Evolutionary conservation across 1,140 invertebrate species (phyloP), one percentile per base, ranked within the genome.

Genomic region (Trichomalopsis sarcophagae): DNA sequence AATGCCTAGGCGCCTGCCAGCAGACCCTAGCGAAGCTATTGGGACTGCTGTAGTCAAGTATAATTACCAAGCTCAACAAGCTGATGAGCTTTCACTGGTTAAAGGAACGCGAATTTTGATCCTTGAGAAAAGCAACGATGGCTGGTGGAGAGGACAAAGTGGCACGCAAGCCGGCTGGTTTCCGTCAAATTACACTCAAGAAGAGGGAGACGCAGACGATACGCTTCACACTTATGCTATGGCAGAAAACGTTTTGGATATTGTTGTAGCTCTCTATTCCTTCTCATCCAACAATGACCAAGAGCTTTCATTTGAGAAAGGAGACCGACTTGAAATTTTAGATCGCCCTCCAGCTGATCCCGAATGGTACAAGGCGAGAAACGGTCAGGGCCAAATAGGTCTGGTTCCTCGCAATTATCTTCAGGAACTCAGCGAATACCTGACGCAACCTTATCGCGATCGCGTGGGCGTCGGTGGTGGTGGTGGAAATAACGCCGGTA

Each of bases 81-180:
- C 97, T 2, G 99, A 99, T 91, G 99, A 99, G 92, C 93, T 99
- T 10, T 97, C 98, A 2, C 94, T 99, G 71, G 96, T 97, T 66
- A 98, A 97, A 94, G 98, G 98, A 84, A 97, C 97, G 47, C 94
- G 97, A 88, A 98, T 99, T 84, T 94, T 98, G 83, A 99, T 99
- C 87, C 94, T 99, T 84, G 99, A 99, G 93, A 99, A 99, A 93
- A 99, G 98, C 88, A 99, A 98, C 87, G 99, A 99, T 95, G 99
- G 99, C 47, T 99, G 99, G 99, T 99, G 99, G 99, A 95, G 98
- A 90, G 99, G 99, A 44, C 97, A 98, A 94, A 97, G 96, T 92
- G 96, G 94, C 90, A 96, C 94, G 89, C 95, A 94, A 88, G 96
- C 95, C 87, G 99, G 99, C 85, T 94, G 99, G 99, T 99, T 99